phyloP scores from a whole-genome alignment of 2,888 invertebrate species.

The Heliconius aoede region DNA sequence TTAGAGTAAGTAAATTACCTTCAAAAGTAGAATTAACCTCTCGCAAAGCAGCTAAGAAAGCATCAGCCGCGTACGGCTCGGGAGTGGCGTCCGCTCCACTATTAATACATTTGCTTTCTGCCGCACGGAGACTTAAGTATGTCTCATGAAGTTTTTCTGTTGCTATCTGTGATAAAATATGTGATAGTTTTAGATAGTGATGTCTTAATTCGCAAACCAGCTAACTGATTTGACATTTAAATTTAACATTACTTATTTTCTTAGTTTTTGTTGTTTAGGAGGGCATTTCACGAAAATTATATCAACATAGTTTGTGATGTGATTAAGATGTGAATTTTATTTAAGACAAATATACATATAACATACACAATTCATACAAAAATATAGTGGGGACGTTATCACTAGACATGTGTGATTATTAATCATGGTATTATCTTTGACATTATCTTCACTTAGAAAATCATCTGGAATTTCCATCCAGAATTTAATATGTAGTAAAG shows the following conservation, averaged over 20 bases:
- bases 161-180: conserved; percentile 82
- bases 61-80: conserved; percentile 92
- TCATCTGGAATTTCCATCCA: background rate
- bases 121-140: conserved; percentile 88
- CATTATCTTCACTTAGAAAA: conserved; percentile 1
- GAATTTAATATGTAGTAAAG: too few species aligned
- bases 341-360: background rate
- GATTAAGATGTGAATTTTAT: too few species aligned
- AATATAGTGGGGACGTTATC: background rate
- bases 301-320: too few species aligned
- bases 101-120: conserved; percentile 85
- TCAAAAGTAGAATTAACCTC: conserved; percentile 86
- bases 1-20: conserved; percentile 66
- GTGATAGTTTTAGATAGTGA: too few species aligned
- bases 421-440: conserved; percentile 8
- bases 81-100: conserved; percentile 84
- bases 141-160: conserved; percentile 93
- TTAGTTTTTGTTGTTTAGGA: too few species aligned
- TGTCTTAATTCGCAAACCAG: too few species aligned
- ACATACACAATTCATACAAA: background rate
- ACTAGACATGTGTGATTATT: conserved; percentile 4
- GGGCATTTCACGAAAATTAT: too few species aligned
- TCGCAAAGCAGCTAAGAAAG: conserved; percentile 91
- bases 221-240: too few species aligned
- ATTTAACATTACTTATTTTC: too few species aligned